Evolutionary conservation across 2,888 invertebrate species (phyloP).

Genomic region (Adelphocoris suturalis): DNA sequence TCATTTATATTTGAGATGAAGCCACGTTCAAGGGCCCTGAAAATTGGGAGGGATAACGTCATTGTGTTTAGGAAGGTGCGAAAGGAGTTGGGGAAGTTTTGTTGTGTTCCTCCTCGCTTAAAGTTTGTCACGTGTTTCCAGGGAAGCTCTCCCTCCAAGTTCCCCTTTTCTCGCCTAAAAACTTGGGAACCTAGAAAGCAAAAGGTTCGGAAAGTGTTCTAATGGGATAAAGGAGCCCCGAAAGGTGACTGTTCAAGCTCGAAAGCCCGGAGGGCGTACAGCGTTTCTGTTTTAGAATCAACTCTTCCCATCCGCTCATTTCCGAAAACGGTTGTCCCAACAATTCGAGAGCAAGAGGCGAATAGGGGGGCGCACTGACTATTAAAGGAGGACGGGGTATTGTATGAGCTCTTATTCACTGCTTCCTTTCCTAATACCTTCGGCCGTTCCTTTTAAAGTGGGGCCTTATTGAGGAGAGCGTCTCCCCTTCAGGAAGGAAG

Average conservation of each 20-base stretch:
- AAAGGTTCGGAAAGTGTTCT: constrained; percentile 37
- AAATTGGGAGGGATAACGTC: constrained; percentile 58
- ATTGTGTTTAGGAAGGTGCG: constrained; percentile 40
- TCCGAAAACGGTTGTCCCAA: constrained; percentile 12
- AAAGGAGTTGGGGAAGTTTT: constrained; percentile 38
- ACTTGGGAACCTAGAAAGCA: background rate
- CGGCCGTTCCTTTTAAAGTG: constrained; percentile 54
- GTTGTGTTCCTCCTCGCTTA: constrained; percentile 1
- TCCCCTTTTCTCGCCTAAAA: constrained; percentile 51
- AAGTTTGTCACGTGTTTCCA: constrained; percentile 59
- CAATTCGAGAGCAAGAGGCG: background rate
- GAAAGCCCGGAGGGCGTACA: constrained; percentile 54
- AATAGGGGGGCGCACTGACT: constrained; percentile 41
- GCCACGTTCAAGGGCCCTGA: constrained; percentile 36
- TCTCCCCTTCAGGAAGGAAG: constrained; percentile 47
- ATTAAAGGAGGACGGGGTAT: constrained; percentile 51
- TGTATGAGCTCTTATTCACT: constrained; percentile 35
- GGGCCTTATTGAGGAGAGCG: constrained; percentile 40
- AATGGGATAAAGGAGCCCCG: constrained; percentile 42
- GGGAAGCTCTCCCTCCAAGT: background rate
- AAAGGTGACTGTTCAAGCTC: constrained; percentile 6
- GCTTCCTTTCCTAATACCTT: constrained; percentile 14
- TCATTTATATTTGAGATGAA: constrained; percentile 62
- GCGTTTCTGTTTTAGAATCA: constrained; percentile 66
- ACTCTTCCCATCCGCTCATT: background rate